Evolutionary conservation across 2,113 vertebrate genomes (phyloP).

Genomic region (Dicentrarchus labrax): DNA sequence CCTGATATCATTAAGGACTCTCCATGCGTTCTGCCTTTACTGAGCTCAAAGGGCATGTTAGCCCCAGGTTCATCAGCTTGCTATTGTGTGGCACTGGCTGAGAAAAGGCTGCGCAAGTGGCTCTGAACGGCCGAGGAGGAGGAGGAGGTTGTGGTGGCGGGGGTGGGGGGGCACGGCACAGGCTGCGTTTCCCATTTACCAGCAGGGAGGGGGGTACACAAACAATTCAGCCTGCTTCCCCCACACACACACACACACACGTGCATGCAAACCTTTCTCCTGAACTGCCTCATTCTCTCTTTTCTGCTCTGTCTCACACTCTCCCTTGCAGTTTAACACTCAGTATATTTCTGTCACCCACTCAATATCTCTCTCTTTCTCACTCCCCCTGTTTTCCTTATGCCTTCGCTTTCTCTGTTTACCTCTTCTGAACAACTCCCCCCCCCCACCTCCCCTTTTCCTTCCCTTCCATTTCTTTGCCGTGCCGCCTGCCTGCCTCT

Average conservation of each 20-base stretch:
- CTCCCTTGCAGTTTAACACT: conserved; percentile 64
- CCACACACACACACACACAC: conserved; percentile 19
- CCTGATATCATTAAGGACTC: conserved; percentile 78
- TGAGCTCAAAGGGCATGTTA: conserved; percentile 76
- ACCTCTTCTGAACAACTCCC: conserved; percentile 41
- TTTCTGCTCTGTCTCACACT: conserved; percentile 58
- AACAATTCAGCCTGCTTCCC: conserved; percentile 63
- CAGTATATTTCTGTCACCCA: conserved; percentile 60
- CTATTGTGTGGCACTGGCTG: conserved; percentile 68
- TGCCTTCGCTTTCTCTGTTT: conserved; percentile 45
- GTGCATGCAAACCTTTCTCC: conserved; percentile 37
- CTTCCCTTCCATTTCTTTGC: conserved; percentile 35
- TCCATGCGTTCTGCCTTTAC: conserved; percentile 65
- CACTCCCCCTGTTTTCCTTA: conserved; percentile 33
- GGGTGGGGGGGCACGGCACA: background rate
- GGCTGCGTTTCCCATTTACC: conserved; percentile 69
- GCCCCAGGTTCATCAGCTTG: conserved; percentile 76
- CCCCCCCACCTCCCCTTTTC: background rate
- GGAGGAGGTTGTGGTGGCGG: conserved; percentile 3
- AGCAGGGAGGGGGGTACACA: conserved; percentile 62
- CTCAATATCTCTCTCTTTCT: conserved; percentile 51
- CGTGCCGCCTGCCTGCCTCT: conserved; percentile 48
- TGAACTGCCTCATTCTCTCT: conserved; percentile 44
- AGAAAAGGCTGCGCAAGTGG: conserved; percentile 58
- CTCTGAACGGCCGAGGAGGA: conserved; percentile 49